Evolutionary conservation across 2,888 invertebrate species (phyloP).

Genomic region (Cryptus armator): DNA sequence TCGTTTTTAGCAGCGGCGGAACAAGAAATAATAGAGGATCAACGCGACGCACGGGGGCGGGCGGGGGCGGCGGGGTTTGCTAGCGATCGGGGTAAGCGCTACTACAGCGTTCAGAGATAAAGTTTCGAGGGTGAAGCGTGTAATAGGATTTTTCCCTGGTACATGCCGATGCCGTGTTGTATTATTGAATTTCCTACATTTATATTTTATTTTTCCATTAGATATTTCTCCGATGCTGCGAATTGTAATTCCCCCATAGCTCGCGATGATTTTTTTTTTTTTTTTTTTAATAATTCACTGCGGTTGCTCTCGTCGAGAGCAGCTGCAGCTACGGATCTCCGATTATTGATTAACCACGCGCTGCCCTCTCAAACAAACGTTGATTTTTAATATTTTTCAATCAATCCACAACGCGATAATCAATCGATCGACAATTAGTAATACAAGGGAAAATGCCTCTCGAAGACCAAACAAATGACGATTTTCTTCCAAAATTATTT

Average conservation of each 20-base stretch:
- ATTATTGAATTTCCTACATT: constrained; percentile 18
- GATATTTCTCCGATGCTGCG: not conserved
- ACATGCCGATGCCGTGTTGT: constrained; percentile 28
- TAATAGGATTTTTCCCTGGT: constrained; percentile 60
- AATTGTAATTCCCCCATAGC: not conserved
- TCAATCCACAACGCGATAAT: not conserved
- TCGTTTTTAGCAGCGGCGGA: constrained; percentile 6
- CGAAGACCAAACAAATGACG: constrained; percentile 57
- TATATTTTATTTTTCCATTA: not conserved
- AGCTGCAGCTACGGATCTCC: no score
- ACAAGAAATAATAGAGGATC: constrained; percentile 34
- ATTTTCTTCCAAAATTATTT: not conserved
- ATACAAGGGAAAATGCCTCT: constrained; percentile 61
- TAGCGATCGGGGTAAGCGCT: constrained; percentile 48
- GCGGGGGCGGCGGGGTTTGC: constrained; percentile 14
- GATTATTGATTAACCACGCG: no score
- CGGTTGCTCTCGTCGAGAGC: no score
- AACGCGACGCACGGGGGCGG: constrained; percentile 23
- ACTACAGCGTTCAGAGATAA: constrained; percentile 56
- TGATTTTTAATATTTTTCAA: not conserved
- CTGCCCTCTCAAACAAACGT: no score
- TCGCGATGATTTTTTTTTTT: not conserved
- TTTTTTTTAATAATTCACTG: not conserved
- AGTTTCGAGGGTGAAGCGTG: constrained; percentile 40
- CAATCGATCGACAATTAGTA: constrained; percentile 6